These are phyloP conservation scores for Strigamia maritima DNA, from an alignment of 2,888 invertebrate species.

Conservation along the genomic window DNA sequence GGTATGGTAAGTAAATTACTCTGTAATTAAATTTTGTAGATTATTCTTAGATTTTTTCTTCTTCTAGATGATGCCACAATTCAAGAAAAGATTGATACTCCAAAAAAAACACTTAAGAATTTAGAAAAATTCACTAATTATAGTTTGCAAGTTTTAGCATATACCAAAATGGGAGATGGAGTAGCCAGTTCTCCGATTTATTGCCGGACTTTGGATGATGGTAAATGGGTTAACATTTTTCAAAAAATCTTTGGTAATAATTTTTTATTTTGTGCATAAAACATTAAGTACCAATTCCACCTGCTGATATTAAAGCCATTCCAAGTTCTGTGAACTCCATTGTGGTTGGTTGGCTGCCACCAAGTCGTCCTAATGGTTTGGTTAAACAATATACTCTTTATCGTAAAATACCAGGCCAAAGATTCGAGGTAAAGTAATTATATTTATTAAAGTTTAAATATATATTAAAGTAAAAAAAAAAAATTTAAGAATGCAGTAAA, in stretches of 20 bases:
- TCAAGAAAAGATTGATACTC: slow-evolving; percentile 77
- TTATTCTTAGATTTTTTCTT: not conserved
- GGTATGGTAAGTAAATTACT: slow-evolving; percentile 75
- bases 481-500: slow-evolving; percentile 37
- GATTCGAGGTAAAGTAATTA: slow-evolving; percentile 25
- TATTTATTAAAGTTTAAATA: too few relatives aligned
- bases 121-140: slow-evolving; percentile 93
- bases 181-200: slow-evolving; percentile 82
- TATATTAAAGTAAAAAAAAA: not conserved
- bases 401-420: slow-evolving; percentile 52
- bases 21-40: not conserved
- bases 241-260: not conserved
- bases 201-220: slow-evolving; percentile 92
- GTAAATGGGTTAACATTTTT: slow-evolving; percentile 55
- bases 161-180: slow-evolving; percentile 91
- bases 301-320: slow-evolving; percentile 85
- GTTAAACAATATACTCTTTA: slow-evolving; percentile 91
- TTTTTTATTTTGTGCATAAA: slow-evolving; percentile 11
- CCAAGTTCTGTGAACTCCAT: slow-evolving; percentile 89
- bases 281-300: slow-evolving; percentile 80
- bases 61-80: slow-evolving; percentile 44
- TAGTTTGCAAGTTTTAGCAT: slow-evolving; percentile 92
- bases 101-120: slow-evolving; percentile 87
- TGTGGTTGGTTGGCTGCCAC: slow-evolving; percentile 88
- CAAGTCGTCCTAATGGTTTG: slow-evolving; percentile 86